Evolutionary conservation across 2,888 invertebrate species (phyloP).

Genomic region (Dysmachus trigonus): DNA sequence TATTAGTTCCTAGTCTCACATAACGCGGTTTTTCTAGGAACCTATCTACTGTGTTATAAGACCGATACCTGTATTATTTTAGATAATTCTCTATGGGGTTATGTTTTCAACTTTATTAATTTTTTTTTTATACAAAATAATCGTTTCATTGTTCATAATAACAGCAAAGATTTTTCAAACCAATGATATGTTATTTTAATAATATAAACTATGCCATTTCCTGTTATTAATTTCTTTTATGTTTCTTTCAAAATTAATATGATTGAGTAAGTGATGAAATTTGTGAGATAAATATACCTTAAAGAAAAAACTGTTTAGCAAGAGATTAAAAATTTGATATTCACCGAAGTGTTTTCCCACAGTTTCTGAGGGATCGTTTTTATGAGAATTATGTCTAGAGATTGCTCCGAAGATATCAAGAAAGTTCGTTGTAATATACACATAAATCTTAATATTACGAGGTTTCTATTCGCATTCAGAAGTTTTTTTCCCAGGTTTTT

Average conservation of each 20-base stretch:
- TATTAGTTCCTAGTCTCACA: too few species aligned
- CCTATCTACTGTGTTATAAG: too few species aligned
- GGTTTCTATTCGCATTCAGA: not conserved
- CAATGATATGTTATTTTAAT: too few species aligned
- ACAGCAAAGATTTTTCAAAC: too few species aligned
- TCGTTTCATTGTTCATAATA: too few species aligned
- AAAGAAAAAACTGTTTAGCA: not conserved
- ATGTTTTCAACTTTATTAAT: too few species aligned
- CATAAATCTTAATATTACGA: not conserved
- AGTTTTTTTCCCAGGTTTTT: not conserved
- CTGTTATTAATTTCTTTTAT: not conserved
- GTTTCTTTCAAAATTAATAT: not conserved
- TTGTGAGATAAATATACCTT: not conserved
- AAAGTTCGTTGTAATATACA: not conserved
- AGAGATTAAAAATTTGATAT: not conserved
- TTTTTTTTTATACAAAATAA: too few species aligned
- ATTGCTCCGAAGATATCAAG: not conserved
- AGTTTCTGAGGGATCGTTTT: not conserved
- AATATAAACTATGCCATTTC: not conserved
- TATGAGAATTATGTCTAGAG: not conserved
- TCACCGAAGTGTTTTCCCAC: not conserved
- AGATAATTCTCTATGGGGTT: too few species aligned
- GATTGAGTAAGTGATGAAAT: not conserved
- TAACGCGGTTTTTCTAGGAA: too few species aligned
- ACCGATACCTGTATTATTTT: too few species aligned